These are phyloP conservation scores for Teleogryllus occipitalis DNA, from an alignment of 1,140 invertebrate genomes.

Conservation along the genomic window DNA sequence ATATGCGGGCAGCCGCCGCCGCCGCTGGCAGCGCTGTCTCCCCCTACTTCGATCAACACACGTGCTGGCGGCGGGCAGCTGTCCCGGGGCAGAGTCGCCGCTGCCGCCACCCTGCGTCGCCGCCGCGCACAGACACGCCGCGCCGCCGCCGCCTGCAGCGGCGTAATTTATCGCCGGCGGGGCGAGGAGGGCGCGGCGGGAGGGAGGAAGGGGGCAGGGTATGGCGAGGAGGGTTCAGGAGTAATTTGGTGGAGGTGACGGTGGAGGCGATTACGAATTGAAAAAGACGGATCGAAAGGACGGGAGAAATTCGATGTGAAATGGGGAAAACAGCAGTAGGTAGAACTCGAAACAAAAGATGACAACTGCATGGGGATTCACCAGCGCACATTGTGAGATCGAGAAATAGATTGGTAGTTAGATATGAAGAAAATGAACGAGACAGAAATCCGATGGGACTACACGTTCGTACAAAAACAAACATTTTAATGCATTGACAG, in stretches of 20 bases:
- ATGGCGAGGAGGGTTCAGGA: not conserved
- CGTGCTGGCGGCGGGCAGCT: not conserved
- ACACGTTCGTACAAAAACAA: too few species aligned
- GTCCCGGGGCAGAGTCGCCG: not conserved
- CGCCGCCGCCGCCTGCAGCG: too few species aligned
- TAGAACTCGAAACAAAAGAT: too few species aligned
- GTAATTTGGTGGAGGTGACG: not conserved
- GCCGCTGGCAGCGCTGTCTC: not conserved
- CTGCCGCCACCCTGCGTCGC: too few species aligned
- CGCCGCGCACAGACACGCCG: not conserved
- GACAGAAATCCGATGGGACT: too few species aligned
- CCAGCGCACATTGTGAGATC: too few species aligned
- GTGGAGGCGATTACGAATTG: not conserved
- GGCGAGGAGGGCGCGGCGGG: not conserved
- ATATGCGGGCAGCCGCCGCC: not conserved
- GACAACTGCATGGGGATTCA: too few species aligned
- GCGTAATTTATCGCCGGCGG: conserved; percentile 2
- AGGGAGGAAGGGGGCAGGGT: not conserved
- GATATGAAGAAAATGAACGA: too few species aligned
- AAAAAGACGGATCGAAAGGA: not conserved
- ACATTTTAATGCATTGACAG: too few species aligned
- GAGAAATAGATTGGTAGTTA: too few species aligned
- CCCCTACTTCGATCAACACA: not conserved
- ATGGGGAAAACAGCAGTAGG: too few species aligned
- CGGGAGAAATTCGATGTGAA: not conserved